Conservation (phyloP, 2,113 vertebrate species). For the Saccopteryx bilineata region DNA sequence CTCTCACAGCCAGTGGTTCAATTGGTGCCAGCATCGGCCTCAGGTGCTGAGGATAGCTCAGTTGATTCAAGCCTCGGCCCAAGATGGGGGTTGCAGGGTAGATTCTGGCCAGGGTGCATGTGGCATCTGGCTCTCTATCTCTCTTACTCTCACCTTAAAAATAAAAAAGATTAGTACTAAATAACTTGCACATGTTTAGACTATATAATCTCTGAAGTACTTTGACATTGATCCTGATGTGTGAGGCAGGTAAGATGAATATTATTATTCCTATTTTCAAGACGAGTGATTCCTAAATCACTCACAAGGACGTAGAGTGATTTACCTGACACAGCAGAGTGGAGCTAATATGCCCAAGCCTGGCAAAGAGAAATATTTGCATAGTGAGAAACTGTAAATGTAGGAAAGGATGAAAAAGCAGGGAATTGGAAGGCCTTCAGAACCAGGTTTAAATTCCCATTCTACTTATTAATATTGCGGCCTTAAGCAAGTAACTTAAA, state of each 20-base stretch:
- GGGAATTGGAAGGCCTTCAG: background rate
- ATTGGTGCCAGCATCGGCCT: too few relatives aligned
- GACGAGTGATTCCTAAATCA: too few relatives aligned
- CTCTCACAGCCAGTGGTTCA: too few relatives aligned
- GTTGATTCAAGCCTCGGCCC: too few relatives aligned
- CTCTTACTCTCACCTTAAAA: too few relatives aligned
- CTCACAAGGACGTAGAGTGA: background rate
- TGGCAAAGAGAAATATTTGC: slow-evolving; percentile 21
- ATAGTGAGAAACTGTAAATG: slow-evolving; percentile 29
- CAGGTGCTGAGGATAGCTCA: too few relatives aligned
- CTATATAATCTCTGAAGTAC: background rate
- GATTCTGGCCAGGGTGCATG: too few relatives aligned
- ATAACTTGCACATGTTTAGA: background rate
- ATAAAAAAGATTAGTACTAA: too few relatives aligned
- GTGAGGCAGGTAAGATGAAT: background rate
- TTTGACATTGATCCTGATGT: background rate
- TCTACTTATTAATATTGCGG: background rate
- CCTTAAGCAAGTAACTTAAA: background rate
- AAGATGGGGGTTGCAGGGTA: too few relatives aligned
- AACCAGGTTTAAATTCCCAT: background rate
- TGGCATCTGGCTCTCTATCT: too few relatives aligned
- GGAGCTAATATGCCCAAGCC: background rate
- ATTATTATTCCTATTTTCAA: background rate
- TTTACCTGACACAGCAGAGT: background rate
- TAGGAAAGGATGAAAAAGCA: slow-evolving; percentile 3